These are phyloP conservation scores for Nomada flava DNA, from an alignment of 2,888 invertebrate species.

Conservation along the genomic window DNA sequence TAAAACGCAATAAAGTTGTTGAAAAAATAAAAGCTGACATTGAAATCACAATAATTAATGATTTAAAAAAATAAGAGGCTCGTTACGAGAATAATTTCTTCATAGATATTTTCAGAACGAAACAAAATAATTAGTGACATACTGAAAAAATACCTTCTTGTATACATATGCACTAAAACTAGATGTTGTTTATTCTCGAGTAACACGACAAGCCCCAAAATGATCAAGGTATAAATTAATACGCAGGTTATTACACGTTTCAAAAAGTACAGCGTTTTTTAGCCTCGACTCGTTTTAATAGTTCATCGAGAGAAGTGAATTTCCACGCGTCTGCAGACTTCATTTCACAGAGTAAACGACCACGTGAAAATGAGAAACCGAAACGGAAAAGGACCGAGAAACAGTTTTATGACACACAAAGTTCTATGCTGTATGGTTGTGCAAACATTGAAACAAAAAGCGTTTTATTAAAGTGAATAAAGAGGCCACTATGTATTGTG, in stretches of 20 bases:
- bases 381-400: slow-evolving; percentile 33
- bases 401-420: slow-evolving; percentile 20
- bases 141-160: no score
- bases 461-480: slow-evolving; percentile 63
- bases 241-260: no score
- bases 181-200: no score
- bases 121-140: no score
- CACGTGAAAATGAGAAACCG: slow-evolving; percentile 35
- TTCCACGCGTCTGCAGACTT: background rate
- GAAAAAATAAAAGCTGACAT: no score
- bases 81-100: no score
- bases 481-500: slow-evolving; percentile 29
- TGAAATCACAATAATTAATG: no score
- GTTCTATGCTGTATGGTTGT: slow-evolving; percentile 28
- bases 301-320: background rate
- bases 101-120: no score
- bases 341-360: slow-evolving; percentile 33
- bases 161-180: no score
- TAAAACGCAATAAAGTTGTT: no score
- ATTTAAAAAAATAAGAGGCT: no score
- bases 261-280: background rate
- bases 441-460: slow-evolving; percentile 62
- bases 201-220: background rate
- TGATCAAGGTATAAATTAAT: no score
- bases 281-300: slow-evolving; percentile 1